Base-by-base conservation (phyloP, 2,797 vertebrate species). In the Lepus oiostolus region DNA sequence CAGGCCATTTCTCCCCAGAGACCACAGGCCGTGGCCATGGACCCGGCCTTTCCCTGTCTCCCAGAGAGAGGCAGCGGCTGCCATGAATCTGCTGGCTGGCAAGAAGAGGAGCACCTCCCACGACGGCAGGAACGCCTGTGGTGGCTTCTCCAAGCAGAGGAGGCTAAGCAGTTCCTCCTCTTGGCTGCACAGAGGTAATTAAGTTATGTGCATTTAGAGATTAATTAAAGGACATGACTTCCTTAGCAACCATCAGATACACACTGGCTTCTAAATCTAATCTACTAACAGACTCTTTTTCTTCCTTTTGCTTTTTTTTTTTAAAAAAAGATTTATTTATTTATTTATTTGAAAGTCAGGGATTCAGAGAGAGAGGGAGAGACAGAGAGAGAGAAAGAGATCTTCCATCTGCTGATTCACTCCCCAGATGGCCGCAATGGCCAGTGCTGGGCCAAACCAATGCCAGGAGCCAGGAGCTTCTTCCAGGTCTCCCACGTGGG, bases 211-310 rank as follows among this genome's bases (percentile, higher is more conserved):
- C 76, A 65, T 77, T 92, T 30, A 95, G 38, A 94, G 92, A 81
- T 12, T 70, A 92, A 72, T 42, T 81, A 76, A 65, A 96, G 93
- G 80, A 76, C 80, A 81, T 26, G 50, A 71, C 93, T 97, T 96
- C 95, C 96, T 95, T 97, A 96, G 95, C 95, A 96, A 97, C 96
- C 83, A 81, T 89, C 93, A 94, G 75, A 93, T 62, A 97, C 88
- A 96, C 79, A 92, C 5, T 86, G 79, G 75, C 85, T 93, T 95
- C 79, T 87, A 94, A 89, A n/a, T 38, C 47, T 47, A 17, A 19
- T 68, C 28, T 79, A 72, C 75, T 63, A 77, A 94, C n/a, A 54
- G 17, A 47, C 81, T 93, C 91, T 75, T 71, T 83, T 81, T 79
- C 80, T 38, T 83, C 67, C 77, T 12, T 32, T 42, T 70, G 58